These are phyloP conservation scores for Agrochola circellaris DNA, from an alignment of 2,888 invertebrate genomes.

Conservation along the genomic window DNA sequence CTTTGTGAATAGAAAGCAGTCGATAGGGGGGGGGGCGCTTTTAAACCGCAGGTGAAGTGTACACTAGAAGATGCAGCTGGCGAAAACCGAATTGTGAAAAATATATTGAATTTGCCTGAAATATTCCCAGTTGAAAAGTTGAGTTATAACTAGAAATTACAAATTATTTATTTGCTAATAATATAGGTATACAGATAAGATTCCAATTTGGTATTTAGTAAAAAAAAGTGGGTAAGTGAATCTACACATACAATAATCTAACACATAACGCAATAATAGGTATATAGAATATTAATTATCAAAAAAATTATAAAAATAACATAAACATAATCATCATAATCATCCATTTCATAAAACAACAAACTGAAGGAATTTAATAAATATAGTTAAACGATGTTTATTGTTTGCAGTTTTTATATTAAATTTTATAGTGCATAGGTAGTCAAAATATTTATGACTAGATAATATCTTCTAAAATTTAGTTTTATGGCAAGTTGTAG, in stretches of 20 bases:
- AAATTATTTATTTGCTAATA: too few species aligned
- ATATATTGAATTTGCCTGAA: neutral
- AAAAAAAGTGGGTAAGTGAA: too few species aligned
- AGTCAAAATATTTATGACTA: neutral
- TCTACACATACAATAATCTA: too few species aligned
- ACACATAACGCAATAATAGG: too few species aligned
- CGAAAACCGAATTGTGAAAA: neutral
- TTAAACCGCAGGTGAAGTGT: neutral
- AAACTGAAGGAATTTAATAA: neutral
- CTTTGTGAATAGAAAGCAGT: neutral
- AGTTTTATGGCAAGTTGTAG: neutral
- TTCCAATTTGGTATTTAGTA: too few species aligned
- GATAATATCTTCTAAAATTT: neutral
- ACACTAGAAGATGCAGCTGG: neutral
- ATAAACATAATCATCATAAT: neutral
- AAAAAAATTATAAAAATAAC: too few species aligned
- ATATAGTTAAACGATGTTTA: neutral
- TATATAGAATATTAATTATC: too few species aligned
- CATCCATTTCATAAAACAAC: neutral
- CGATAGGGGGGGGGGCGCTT: neutral
- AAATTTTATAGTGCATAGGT: constrained; percentile 10
- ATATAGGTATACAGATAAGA: too few species aligned
- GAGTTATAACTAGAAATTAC: too few species aligned
- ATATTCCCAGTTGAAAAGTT: neutral
- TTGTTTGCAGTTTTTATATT: neutral